Base-by-base conservation (phyloP, 2,113 vertebrate species). In the Balaeniceps rex region DNA sequence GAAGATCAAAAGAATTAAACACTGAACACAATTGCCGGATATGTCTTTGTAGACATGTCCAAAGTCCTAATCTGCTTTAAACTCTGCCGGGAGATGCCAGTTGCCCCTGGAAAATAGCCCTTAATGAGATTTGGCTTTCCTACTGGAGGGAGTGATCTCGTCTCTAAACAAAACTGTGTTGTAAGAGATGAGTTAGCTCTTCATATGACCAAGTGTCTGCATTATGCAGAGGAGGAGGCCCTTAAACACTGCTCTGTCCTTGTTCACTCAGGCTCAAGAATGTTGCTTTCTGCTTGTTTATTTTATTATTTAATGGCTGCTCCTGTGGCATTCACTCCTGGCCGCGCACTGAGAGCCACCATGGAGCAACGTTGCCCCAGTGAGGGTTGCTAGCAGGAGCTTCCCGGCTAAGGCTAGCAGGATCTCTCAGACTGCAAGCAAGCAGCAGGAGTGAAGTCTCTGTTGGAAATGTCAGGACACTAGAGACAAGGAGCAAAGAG, bases 1-100 rank as follows among this genome's bases (percentile, higher is more conserved):
- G 46, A 63, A 96, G 55, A 92, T 91, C 49, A 90, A 87, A 84
- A 69, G 54, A 85, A 91, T 44, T 83, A 80, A 77, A 54, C 9
- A 19, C 24, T 17, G 38, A 76, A 80, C 28, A 91, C 83, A 93
- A 83, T 88, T 94, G 17, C 77, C 75, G 75, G 71, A 65, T 87
- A 11, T 61, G 42, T 33, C 55, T 95, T 94, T 95, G 81, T 83
- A 91, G 42, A 47, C 38, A 51, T 34, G 23, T 66, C 74, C 42
- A 47, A 80, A 63, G 31, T 65, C 29, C 57, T 72, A 92, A 65
- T 83, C 36, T 82, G 42, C 54, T 91, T 87, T 77, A 49, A 88
- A 61, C 40, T 84, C 61, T 83, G 33, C 21, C 1, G 2, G 60
- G 13, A 90, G 54, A 84, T 83, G 87, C 38, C 63, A 89, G 36